Conservation (phyloP, 2,888 invertebrate genomes). For the Auanema sp. region DNA sequence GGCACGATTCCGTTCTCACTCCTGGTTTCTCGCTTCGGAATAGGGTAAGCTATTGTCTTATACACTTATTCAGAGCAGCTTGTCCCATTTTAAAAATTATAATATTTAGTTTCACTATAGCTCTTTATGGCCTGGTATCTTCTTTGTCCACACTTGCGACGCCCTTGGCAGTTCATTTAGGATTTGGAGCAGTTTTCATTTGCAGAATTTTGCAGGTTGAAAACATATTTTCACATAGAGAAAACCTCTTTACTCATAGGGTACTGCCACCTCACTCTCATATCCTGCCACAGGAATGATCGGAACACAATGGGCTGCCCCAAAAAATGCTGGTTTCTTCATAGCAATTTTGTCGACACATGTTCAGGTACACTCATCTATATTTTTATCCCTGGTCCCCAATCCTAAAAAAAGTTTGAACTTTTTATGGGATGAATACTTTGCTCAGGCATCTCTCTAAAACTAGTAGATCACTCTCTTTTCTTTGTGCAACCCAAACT, state of each 20-base stretch:
- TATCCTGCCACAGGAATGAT: constrained; percentile 37
- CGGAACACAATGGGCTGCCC: constrained; percentile 33
- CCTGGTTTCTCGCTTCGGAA: constrained; percentile 24
- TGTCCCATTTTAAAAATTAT: too few relatives aligned
- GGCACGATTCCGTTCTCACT: constrained; percentile 35
- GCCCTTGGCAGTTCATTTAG: too few relatives aligned
- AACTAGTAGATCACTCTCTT: too few relatives aligned
- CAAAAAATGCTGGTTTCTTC: constrained; percentile 28
- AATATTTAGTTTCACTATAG: too few relatives aligned
- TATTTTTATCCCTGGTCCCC: too few relatives aligned
- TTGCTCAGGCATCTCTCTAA: too few relatives aligned
- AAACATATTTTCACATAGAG: background rate
- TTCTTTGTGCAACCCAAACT: too few relatives aligned
- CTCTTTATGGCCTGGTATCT: too few relatives aligned
- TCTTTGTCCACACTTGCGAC: too few relatives aligned
- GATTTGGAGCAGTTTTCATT: background rate
- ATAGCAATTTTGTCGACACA: constrained; percentile 35
- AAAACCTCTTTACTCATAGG: constrained; percentile 16
- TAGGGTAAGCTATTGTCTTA: constrained; percentile 26
- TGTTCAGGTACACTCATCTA: constrained; percentile 22
- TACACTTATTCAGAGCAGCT: too few relatives aligned
- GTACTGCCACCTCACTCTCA: constrained; percentile 29
- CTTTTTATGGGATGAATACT: too few relatives aligned
- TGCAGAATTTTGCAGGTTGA: background rate
- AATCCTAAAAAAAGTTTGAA: too few relatives aligned